Evolutionary conservation across 1,140 invertebrate species (phyloP).

Genomic region (Pseudomyrmex sp.): DNA sequence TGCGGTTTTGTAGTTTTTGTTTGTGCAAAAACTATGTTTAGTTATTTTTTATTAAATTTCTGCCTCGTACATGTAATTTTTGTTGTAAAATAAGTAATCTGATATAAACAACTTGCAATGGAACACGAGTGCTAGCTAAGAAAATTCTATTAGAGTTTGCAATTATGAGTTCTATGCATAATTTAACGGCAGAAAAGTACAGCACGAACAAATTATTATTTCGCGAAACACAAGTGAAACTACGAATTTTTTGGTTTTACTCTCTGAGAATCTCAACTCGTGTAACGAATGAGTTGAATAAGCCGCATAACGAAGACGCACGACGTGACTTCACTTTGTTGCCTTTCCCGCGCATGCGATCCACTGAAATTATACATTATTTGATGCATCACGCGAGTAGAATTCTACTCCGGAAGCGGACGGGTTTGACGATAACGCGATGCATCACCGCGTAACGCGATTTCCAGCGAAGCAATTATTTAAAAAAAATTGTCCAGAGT

Average conservation of each 20-base stretch:
- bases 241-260: background rate
- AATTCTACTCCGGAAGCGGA: background rate
- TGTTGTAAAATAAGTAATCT: too few relatives aligned
- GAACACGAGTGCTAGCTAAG: too few relatives aligned
- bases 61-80: too few relatives aligned
- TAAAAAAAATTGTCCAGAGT: background rate
- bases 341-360: background rate
- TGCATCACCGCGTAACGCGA: background rate
- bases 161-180: too few relatives aligned
- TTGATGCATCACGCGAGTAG: constrained; percentile 23
- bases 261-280: background rate
- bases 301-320: background rate
- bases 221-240: background rate
- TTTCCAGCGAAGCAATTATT: background rate
- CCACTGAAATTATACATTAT: constrained; percentile 10
- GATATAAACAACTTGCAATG: too few relatives aligned
- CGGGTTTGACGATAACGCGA: background rate
- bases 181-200: background rate
- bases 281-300: background rate
- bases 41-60: too few relatives aligned
- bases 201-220: background rate
- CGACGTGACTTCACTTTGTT: background rate
- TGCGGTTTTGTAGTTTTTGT: too few relatives aligned
- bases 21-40: too few relatives aligned
- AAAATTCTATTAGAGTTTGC: too few relatives aligned